Conservation (phyloP, 30 jellyfish, hydroid and myxozoan genomes). For the Pelagia noctiluca region DNA sequence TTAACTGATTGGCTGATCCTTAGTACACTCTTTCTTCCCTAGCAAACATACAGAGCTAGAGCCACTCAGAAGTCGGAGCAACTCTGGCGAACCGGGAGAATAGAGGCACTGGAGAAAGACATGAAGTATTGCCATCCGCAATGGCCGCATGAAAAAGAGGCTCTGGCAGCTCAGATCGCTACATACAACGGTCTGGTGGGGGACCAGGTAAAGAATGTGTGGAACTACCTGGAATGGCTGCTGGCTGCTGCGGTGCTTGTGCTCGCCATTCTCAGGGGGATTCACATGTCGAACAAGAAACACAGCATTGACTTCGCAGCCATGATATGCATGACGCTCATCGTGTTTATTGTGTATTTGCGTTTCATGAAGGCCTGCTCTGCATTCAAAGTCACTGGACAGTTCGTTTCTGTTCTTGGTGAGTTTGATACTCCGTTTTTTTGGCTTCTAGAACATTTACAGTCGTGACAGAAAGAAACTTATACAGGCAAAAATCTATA, state of each 20-base stretch:
- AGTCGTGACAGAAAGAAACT: background rate
- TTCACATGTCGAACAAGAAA: background rate
- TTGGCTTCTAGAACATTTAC: background rate
- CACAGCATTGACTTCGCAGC: background rate
- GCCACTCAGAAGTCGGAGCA: conserved; percentile 26
- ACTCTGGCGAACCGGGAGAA: conserved; percentile 39
- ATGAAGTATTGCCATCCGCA: conserved; percentile 63
- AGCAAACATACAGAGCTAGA: conserved; percentile 35
- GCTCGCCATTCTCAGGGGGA: background rate
- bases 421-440: background rate
- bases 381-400: conserved; percentile 33
- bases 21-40: background rate
- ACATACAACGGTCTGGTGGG: conserved; percentile 47
- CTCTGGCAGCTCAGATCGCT: conserved; percentile 34
- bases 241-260: background rate
- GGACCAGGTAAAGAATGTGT: conserved; percentile 44
- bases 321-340: conserved; percentile 17
- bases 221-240: conserved; percentile 47
- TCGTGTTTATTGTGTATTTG: conserved; percentile 28
- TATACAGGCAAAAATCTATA: too few species aligned
- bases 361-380: conserved; percentile 55
- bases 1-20: background rate
- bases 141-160: conserved; percentile 60
- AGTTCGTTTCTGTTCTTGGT: conserved; percentile 53
- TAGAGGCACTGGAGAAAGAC: conserved; percentile 39